Conservation (phyloP, 2,888 invertebrate genomes). For the Andricus curvator region DNA sequence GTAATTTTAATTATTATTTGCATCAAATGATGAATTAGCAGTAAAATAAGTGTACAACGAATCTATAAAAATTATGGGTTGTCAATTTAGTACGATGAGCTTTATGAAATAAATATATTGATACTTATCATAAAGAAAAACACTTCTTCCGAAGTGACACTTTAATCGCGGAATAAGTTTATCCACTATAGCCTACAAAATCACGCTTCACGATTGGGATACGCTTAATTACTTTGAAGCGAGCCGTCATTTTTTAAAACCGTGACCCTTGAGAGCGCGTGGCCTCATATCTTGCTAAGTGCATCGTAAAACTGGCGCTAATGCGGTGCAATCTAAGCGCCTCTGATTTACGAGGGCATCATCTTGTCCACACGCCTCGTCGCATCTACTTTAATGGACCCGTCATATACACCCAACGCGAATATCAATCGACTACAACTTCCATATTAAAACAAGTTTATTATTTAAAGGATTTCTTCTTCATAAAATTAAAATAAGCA, state of each 20-base stretch:
- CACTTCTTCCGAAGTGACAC: not conserved
- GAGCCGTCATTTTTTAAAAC: slow-evolving; percentile 50
- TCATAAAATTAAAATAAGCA: not conserved
- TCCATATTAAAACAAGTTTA: not conserved
- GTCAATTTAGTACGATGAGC: not conserved
- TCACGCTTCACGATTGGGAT: not conserved
- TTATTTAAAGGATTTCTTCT: not conserved
- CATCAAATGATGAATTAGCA: not conserved
- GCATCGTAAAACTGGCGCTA: slow-evolving; percentile 73
- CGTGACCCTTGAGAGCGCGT: slow-evolving; percentile 55
- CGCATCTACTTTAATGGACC: slow-evolving; percentile 52
- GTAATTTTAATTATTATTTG: slow-evolving; percentile 11
- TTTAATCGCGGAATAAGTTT: not conserved
- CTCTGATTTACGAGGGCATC: slow-evolving; percentile 73
- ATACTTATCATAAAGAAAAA: not conserved
- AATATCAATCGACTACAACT: not conserved
- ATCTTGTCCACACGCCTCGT: slow-evolving; percentile 63
- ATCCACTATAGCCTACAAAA: not conserved
- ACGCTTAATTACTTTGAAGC: slow-evolving; percentile 7
- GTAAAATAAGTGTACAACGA: slow-evolving; percentile 1
- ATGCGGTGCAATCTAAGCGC: slow-evolving; percentile 74
- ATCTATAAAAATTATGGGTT: not conserved
- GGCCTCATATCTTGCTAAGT: slow-evolving; percentile 65
- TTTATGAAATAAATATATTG: not conserved
- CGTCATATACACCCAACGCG: slow-evolving; percentile 46